Base-by-base conservation (phyloP, 1,140 invertebrate species). In the Drosophila baimaii region DNA sequence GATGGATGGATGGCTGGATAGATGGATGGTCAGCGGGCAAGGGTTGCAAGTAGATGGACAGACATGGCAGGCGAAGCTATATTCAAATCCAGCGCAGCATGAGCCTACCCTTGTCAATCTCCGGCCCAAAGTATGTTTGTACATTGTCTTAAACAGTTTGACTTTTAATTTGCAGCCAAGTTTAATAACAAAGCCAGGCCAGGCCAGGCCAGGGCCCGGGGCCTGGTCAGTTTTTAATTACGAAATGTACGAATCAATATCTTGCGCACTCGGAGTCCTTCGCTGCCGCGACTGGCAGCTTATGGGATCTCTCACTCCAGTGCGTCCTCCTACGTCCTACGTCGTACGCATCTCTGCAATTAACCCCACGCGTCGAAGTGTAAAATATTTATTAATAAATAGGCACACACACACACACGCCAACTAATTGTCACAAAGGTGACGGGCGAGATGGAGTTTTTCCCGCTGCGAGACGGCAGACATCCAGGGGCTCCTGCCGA, bases 301-400 rank as follows among this genome's bases (percentile, higher is more conserved):
- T 80, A 77, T 80, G 59, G 81, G 62, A 77, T 56, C 59, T 66
- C 64, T 35, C 61, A 43, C 58, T 57, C 55, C 29, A 25, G 17
- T 77, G 31, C n/a, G 2, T 35, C 25, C 47, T 37, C 51, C 54
- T 31, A 19, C 33, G 41, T 21, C 13, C 13, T 21, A n/a, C 19
- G 8, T 29, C 17, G 33, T 39, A 61, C 23, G 17, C 54, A 63
- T 58, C 49, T 70, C 68, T 74, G 77, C 84, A 89, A 80, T 88
- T 89, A 88, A 84, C 73, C 77, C 57, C n/a, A 62, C 73, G 84
- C 85, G 84, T 90, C 77, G 77, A 81, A 75, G 81, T 90, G 84
- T 89, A 76, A 89, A 89, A 90, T 81, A 89, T 89, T 56, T 90
- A 89, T 89, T 89, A 90, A 89, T 90, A 89, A 86, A 86, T 82